These are phyloP conservation scores for Pachydiplax longipennis DNA, from an alignment of 2,888 invertebrate genomes.

Conservation along the genomic window DNA sequence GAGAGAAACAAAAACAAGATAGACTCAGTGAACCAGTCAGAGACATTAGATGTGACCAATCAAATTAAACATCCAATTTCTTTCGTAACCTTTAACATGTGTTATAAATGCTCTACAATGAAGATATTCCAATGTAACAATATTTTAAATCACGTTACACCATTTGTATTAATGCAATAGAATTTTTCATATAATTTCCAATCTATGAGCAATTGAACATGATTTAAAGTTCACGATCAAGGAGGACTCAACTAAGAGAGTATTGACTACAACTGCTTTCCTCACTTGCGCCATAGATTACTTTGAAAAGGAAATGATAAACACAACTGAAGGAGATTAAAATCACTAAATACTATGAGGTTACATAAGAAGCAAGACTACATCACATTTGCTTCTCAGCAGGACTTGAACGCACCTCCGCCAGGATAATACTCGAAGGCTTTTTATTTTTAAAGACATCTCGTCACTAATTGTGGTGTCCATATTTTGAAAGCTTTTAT, in stretches of 20 bases:
- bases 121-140: too few relatives aligned
- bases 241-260: background rate
- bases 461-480: background rate
- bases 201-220: background rate
- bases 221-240: background rate
- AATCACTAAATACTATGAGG: background rate
- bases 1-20: too few relatives aligned
- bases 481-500: background rate
- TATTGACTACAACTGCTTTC: background rate
- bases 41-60: too few relatives aligned
- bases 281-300: background rate
- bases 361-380: conserved; percentile 21
- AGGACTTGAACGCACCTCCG: conserved; percentile 17
- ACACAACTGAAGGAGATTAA: background rate
- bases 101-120: too few relatives aligned
- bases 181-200: background rate
- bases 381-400: conserved; percentile 18
- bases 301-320: background rate
- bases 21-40: too few relatives aligned
- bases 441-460: background rate
- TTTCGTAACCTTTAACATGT: too few relatives aligned
- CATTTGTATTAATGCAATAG: background rate
- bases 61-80: too few relatives aligned
- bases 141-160: too few relatives aligned
- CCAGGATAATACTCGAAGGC: conserved; percentile 9